Percentiles rank a stretch among this genome's conserved stretches.
phyloP scores from a whole-genome alignment of 2,797 vertebrate genomes.

The Heliangelus exortis region DNA sequence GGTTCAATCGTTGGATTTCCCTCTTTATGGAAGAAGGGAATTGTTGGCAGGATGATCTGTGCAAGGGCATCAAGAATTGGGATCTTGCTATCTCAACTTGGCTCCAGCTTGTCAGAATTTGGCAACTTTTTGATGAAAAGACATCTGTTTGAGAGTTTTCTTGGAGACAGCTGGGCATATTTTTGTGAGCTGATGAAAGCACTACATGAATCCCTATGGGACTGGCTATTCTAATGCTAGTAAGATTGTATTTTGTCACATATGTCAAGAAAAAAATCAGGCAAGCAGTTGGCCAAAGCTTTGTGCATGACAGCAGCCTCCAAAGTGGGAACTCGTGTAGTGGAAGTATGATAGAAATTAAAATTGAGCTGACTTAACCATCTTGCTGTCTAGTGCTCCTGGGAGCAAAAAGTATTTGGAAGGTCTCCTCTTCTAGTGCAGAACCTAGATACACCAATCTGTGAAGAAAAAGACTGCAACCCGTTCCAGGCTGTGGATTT shows the following conservation, averaged over 20 bases:
- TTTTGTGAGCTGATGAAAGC: conserved; percentile 7
- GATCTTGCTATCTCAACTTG: background rate
- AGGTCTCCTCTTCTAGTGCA: background rate
- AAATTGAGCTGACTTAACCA: background rate
- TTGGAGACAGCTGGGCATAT: background rate
- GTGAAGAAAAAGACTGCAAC: background rate
- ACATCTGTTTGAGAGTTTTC: background rate
- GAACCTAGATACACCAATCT: background rate
- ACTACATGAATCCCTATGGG: background rate
- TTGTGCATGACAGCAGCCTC: background rate
- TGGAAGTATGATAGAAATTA: background rate
- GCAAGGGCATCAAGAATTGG: background rate
- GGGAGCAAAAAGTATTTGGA: background rate
- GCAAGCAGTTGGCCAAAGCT: background rate
- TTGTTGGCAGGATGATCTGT: background rate
- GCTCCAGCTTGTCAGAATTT: background rate
- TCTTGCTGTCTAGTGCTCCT: background rate
- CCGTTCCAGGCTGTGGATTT: background rate
- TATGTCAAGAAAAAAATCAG: background rate
- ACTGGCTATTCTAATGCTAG: background rate
- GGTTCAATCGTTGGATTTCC: background rate
- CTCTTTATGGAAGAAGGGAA: background rate
- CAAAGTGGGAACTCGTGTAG: background rate
- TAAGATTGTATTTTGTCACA: background rate
- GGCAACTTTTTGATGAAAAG: background rate